Base-by-base conservation (phyloP, 2,797 vertebrate genomes). In the Vultur gryphus region DNA sequence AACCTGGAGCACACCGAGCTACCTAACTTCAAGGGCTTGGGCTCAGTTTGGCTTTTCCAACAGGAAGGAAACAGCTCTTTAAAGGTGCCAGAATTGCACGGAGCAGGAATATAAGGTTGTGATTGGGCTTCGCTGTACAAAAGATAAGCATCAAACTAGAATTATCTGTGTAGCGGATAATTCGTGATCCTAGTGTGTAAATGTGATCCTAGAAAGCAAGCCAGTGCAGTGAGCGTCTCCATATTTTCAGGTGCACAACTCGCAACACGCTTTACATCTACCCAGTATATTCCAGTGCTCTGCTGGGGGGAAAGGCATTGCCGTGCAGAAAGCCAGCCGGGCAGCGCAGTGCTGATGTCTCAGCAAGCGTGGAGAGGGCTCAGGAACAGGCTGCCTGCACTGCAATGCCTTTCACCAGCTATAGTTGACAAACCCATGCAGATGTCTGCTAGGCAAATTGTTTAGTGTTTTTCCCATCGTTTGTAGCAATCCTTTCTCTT, bases 351-450 rank as follows among this genome's bases (percentile, higher is more conserved):
- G 21, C 41, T 17, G 67, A 16, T 9, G 25, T 26, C 66, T 62
- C 54, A 16, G 28, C 54, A 8, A 41, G 26, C 2, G 0, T 7
- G 10, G 39, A 1, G 0, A 59, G 44, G 46, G 43, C 81, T 71
- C 33, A 20, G 54, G 62, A 41, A 59, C 29, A 33, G 49, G 33
- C 61, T 70, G 21, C 59, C 76, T 20, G 37, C 55, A 28, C n/a
- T 37, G 49, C 8, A 1, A 49, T 75, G 76, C 81, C 62, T 85
- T 66, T 59, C 62, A n/a, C 46, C 44, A 55, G 55, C 33, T 44
- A 20, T 7, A 49, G 35, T 1, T 23, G 17, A 62, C 25, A 81
- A 66, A 83, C 43, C 31, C 86, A 80, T 64, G 71, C 89, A 90
- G 37, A 41, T 37, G 48, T 44, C 62, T 87, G 66, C 57, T 69